Percentiles rank a stretch among this genome's conserved stretches.
phyloP scores from a whole-genome alignment of 2,797 vertebrate genomes.

The Onychomys torridus region DNA sequence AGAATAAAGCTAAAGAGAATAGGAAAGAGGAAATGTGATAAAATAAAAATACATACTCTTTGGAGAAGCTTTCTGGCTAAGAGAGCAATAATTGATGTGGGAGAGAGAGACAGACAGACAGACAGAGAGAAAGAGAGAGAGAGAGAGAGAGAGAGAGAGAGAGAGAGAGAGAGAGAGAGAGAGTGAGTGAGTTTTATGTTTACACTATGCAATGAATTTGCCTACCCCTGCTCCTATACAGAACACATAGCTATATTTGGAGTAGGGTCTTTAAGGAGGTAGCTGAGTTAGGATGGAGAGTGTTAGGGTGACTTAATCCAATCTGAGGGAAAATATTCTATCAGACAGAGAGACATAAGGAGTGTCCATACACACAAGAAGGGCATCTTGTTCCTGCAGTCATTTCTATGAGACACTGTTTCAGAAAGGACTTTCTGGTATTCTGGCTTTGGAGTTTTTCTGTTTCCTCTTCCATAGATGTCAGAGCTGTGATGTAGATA shows the following conservation, averaged over 20 bases:
- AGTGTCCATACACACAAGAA: neutral
- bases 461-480: neutral
- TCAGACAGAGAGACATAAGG: neutral
- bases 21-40: neutral
- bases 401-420: neutral
- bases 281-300: neutral
- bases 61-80: neutral
- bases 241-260: neutral
- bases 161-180: neutral
- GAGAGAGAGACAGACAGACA: too few relatives aligned
- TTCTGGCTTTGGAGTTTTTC: neutral
- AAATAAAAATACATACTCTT: neutral
- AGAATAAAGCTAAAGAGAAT: neutral
- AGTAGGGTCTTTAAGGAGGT: neutral
- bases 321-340: neutral
- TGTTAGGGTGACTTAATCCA: neutral
- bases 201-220: neutral
- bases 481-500: neutral
- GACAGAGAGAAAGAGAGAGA: neutral
- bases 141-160: neutral
- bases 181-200: neutral
- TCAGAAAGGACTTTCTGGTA: neutral
- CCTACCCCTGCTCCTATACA: neutral
- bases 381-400: neutral
- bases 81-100: too few relatives aligned